Evolutionary conservation across 2,113 vertebrate genomes (phyloP).

Genomic region (Smithornis capensis): DNA sequence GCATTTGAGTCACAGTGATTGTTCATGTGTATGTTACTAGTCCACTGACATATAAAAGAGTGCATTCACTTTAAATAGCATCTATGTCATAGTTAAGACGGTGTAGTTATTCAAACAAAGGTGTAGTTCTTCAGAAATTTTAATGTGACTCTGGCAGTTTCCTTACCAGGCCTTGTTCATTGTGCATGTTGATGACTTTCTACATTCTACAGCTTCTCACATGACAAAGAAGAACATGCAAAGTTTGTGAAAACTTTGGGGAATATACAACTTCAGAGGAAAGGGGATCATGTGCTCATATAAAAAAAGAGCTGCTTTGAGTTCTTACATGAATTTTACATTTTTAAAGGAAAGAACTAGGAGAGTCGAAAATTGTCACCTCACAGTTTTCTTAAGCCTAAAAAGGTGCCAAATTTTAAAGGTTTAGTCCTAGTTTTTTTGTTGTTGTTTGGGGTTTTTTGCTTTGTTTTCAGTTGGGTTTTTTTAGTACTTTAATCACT

Average conservation of each 20-base stretch:
- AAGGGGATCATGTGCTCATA: neutral
- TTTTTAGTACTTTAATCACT: neutral
- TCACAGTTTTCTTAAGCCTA: neutral
- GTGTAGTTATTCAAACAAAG: neutral
- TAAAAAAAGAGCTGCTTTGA: neutral
- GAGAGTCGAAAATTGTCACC: neutral
- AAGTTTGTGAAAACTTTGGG: neutral
- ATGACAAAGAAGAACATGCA: neutral
- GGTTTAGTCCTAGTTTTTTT: neutral
- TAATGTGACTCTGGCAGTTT: neutral
- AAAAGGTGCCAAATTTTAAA: neutral
- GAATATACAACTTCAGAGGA: neutral
- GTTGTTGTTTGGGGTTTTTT: neutral
- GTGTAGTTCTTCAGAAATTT: neutral
- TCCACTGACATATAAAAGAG: neutral
- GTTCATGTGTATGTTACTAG: neutral
- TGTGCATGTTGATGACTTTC: neutral
- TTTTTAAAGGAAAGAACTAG: neutral
- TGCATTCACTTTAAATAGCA: neutral
- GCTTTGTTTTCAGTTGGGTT: neutral
- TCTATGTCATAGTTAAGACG: neutral
- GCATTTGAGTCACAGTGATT: neutral
- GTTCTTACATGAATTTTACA: neutral
- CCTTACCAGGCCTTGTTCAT: neutral
- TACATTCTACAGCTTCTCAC: neutral